Evolutionary conservation across 2,888 invertebrate species (phyloP).

Genomic region (Chymomyza caudatula): DNA sequence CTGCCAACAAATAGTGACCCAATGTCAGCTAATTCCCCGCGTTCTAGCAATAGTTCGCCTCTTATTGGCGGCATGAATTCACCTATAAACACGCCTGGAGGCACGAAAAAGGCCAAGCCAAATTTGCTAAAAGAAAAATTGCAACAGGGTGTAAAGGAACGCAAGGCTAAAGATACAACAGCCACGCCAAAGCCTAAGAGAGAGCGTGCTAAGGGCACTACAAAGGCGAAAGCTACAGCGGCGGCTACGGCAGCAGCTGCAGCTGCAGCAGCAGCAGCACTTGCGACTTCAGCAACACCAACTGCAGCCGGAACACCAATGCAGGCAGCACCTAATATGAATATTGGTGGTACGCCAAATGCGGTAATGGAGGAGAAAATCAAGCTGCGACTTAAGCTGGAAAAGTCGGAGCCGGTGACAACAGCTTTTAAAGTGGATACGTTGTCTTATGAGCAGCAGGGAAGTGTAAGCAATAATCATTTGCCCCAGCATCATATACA

Average conservation of each 20-base stretch:
- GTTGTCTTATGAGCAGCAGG: conserved; percentile 56
- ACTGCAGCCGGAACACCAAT: not conserved
- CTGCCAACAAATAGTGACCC: conserved; percentile 25
- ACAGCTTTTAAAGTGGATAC: conserved; percentile 90
- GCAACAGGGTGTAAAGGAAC: conserved; percentile 74
- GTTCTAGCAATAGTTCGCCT: conserved; percentile 54
- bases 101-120: conserved; percentile 66
- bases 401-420: conserved; percentile 88
- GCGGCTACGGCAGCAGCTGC: conserved; percentile 17
- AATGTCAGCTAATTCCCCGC: conserved; percentile 50
- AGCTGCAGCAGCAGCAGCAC: conserved; percentile 11
- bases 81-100: conserved; percentile 13
- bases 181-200: conserved; percentile 62
- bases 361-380: conserved; percentile 82
- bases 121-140: conserved; percentile 75
- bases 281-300: conserved; percentile 1
- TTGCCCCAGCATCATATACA: conserved; percentile 15
- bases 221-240: conserved; percentile 60
- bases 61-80: conserved; percentile 35
- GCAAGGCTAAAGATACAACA: conserved; percentile 59
- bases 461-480: conserved; percentile 17
- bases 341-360: conserved; percentile 10
- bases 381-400: conserved; percentile 88
- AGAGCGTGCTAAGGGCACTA: conserved; percentile 67
- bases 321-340: not conserved